Percentiles rank a stretch among this genome's conserved stretches.
phyloP scores from a whole-genome alignment of 2,888 invertebrate species.

The Drosophila robusta region DNA sequence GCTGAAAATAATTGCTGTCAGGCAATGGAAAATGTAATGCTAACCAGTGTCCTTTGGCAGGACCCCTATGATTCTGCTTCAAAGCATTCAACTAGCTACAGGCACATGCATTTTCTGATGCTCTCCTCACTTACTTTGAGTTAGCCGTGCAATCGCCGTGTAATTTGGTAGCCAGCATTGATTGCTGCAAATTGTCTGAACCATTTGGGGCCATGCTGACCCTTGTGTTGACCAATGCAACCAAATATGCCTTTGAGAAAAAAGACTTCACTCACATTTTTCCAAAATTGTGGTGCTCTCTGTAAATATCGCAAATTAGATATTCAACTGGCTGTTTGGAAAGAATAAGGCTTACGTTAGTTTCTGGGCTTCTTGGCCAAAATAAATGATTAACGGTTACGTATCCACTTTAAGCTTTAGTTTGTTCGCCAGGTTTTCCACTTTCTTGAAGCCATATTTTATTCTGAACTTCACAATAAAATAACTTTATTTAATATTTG shows the following conservation, averaged over 20 bases:
- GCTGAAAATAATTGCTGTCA: constrained; percentile 8
- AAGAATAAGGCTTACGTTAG: no score
- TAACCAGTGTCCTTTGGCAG: constrained; percentile 3
- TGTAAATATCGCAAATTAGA: no score
- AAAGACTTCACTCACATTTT: background rate
- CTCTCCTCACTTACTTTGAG: background rate
- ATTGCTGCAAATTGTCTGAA: background rate
- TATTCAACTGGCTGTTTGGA: no score
- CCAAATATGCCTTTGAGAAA: no score
- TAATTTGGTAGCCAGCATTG: constrained; percentile 1
- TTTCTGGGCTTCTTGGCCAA: no score
- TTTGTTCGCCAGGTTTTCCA: no score
- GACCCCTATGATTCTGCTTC: constrained; percentile 4
- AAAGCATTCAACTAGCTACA: background rate
- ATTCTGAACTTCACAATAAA: no score
- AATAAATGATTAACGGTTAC: no score
- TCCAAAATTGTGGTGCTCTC: background rate
- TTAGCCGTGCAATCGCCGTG: background rate
- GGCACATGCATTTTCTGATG: background rate
- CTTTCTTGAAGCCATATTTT: no score
- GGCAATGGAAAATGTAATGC: background rate
- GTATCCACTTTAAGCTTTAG: no score
- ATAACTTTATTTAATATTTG: no score
- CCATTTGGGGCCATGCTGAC: background rate
- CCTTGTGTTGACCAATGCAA: no score